These are phyloP conservation scores for Clostera curtula DNA, from an alignment of 2,888 invertebrate genomes.

Conservation along the genomic window DNA sequence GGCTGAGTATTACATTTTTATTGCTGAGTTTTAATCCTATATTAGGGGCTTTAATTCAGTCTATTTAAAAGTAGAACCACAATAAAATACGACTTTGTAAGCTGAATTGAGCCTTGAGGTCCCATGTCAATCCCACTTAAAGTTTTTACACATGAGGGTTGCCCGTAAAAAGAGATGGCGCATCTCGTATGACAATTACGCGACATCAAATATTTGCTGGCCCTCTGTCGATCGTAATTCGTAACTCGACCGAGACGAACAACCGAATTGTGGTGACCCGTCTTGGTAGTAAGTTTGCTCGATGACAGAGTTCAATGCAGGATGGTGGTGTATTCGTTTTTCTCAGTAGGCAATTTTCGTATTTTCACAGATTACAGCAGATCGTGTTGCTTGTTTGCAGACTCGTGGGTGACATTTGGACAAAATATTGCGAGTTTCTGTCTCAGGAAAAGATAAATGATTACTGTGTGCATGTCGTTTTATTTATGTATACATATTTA, in stretches of 20 bases:
- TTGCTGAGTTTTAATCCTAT: no score
- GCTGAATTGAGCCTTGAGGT: no score
- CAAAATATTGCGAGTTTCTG: constrained; percentile 36
- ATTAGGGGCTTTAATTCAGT: no score
- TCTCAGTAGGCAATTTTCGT: constrained; percentile 46
- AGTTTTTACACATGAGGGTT: constrained; percentile 20
- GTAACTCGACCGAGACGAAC: constrained; percentile 45
- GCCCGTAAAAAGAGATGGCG: constrained; percentile 34
- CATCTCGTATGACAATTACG: constrained; percentile 65
- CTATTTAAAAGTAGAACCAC: no score
- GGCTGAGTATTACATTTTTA: no score
- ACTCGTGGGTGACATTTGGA: constrained; percentile 50
- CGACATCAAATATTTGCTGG: constrained; percentile 66
- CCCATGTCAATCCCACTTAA: constrained; percentile 18
- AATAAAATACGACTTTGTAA: no score
- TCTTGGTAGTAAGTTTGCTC: background rate
- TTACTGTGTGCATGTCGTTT: constrained; percentile 5
- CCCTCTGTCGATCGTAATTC: constrained; percentile 61
- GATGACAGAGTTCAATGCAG: constrained; percentile 16
- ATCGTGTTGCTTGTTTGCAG: constrained; percentile 66
- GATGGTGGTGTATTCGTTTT: constrained; percentile 21
- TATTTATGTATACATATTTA: no score
- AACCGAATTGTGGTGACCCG: constrained; percentile 19
- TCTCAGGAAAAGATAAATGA: constrained; percentile 2
- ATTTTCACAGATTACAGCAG: constrained; percentile 45